Base-by-base conservation (phyloP, 1,140 invertebrate species). In the Pogonognathellus flavescens region DNA sequence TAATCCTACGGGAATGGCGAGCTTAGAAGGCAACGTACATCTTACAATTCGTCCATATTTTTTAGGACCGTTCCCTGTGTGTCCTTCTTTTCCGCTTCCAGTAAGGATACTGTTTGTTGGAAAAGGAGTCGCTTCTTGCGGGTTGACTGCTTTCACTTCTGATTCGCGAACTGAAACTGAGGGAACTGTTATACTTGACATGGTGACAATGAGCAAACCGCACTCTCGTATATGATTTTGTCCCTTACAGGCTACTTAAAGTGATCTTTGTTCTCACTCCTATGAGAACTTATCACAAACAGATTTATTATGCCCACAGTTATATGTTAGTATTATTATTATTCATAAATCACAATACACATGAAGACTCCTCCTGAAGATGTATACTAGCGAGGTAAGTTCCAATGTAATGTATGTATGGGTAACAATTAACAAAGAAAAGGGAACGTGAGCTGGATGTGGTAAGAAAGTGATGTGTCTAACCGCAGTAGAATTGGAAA, bases 1-100 rank as follows among this genome's bases (percentile, higher is more conserved):
- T 5, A 88, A 50, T 80, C 87, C 87, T 25, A 86, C 84, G 50
- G 87, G 85, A 57, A 86, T 86, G n/a, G 87, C 86, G n/a, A 88
- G 16, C 62, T 86, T 83, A 5, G 84, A 83, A 4, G 87, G 87
- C 1, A 88, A 59, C 49, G 84, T 87, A 16, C 31, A 49, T 50
- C 70, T 50, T 76, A 13, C 31, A n/a, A 8, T 16, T 7, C 31
- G 41, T 16, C 41, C 13, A 18, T 76, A 76, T 9, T 76, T 76
- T 50, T 49, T 76, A 1, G 7, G 14, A 59, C 55, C 31, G n/a
- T 18, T 60, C 9, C 62, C 25, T 1, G 20, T 14, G 1, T 20
- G 62, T 13, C 25, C 11, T 7, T 25, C 62, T 31, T 66, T 66
- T 0, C 62, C 62, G 25, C 62, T 66, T 41, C 31, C 31, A 41